Evolutionary conservation across 2,797 vertebrate species (phyloP).

Genomic region (Protonibea diacanthus): DNA sequence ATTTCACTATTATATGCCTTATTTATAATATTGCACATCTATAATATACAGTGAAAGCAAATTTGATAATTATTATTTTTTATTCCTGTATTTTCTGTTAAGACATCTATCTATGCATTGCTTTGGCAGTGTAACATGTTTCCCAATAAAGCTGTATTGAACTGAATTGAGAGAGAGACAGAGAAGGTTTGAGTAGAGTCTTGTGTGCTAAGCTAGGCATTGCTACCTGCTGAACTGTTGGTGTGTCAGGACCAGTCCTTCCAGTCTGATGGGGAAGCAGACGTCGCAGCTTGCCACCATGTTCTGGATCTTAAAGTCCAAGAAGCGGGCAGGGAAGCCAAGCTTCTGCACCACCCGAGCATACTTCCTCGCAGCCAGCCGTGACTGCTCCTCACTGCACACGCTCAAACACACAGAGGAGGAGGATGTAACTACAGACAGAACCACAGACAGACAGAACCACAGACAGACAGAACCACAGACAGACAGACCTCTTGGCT

Average conservation of each 20-base stretch:
- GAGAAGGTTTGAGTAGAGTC: background rate
- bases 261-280: conserved; percentile 93
- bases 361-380: conserved; percentile 94
- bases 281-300: conserved; percentile 99
- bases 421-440: background rate
- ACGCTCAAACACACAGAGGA: background rate
- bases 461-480: background rate
- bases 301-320: conserved; percentile 98
- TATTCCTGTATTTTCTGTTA: too few relatives aligned
- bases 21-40: too few relatives aligned
- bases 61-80: too few relatives aligned
- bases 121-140: too few relatives aligned
- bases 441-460: background rate
- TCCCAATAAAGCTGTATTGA: too few relatives aligned
- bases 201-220: conserved; percentile 5
- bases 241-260: conserved; percentile 94
- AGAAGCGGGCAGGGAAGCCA: conserved; percentile 94
- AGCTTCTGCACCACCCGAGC: conserved; percentile 96
- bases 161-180: too few relatives aligned
- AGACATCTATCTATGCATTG: too few relatives aligned
- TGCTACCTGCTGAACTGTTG: conserved; percentile 95
- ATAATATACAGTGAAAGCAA: too few relatives aligned
- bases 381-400: conserved; percentile 92
- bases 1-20: too few relatives aligned
- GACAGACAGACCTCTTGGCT: conserved; percentile 91